Evolutionary conservation across 2,113 vertebrate species (phyloP).

Genomic region (Leptobrachium ailaonicum): DNA sequence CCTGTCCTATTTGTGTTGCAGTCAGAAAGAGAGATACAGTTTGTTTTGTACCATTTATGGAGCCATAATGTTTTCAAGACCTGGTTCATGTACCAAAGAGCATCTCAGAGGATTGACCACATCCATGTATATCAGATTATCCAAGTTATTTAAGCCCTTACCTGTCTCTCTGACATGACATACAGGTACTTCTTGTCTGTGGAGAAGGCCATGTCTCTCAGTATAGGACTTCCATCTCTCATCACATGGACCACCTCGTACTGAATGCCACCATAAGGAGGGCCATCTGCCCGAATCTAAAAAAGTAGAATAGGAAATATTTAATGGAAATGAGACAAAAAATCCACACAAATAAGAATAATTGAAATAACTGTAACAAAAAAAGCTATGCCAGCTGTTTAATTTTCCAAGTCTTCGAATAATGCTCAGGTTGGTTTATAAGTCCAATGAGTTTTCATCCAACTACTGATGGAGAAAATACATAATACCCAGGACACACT

Average conservation of each 20-base stretch:
- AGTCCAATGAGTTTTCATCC: too few species aligned
- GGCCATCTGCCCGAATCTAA: slow-evolving; percentile 94
- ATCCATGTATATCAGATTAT: neutral
- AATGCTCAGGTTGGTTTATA: too few species aligned
- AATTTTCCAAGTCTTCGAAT: too few species aligned
- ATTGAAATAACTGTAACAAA: neutral
- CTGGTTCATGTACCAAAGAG: neutral
- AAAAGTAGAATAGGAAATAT: neutral
- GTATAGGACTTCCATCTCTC: slow-evolving; percentile 87
- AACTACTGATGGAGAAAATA: too few species aligned
- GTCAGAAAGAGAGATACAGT: neutral
- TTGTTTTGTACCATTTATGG: neutral
- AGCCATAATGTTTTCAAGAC: neutral
- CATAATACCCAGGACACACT: too few species aligned
- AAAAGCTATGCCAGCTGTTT: neutral
- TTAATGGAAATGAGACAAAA: neutral
- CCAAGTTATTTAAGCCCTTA: slow-evolving; percentile 58
- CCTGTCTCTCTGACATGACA: slow-evolving; percentile 94
- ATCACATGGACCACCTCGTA: slow-evolving; percentile 88
- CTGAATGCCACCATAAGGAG: slow-evolving; percentile 86
- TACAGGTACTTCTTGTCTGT: slow-evolving; percentile 85
- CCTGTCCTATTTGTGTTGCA: neutral
- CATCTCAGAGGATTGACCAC: neutral
- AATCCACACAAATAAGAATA: slow-evolving; percentile 30
- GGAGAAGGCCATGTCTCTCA: slow-evolving; percentile 96